Evolutionary conservation across 1,140 invertebrate species (phyloP), one percentile per base, ranked within the genome.

Genomic region (Microplitis mediator): DNA sequence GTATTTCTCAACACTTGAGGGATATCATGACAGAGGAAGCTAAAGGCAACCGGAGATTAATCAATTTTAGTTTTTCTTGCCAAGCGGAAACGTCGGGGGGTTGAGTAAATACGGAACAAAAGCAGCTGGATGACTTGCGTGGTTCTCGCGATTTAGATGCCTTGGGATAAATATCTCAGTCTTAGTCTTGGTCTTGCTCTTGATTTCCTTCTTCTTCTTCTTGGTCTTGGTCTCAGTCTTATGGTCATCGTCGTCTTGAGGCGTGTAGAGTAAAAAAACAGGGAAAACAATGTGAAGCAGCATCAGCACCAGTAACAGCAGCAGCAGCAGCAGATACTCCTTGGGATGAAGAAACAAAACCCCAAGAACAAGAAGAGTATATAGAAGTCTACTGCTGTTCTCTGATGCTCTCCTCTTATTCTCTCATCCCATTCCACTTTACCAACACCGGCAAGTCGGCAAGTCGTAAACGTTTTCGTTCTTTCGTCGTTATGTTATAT

Each of bases 51-150:
- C 76, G 74, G 80, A 77, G 80, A 84, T 80, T 82, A 83, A 85
- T 85, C 82, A 85, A 85, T 84, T 85, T 84, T 74, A 74, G 76
- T 82, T 84, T 84, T 84, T 80, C 75, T 80, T 76, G 68, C 70
- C 36, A 54, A 69, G 64, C 45, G 39, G 32, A 51, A 32, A 34
- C 13, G 69, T 73, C 66, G 68, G 74, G 78, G 77, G 76, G 75
- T 78, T 82, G 80, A 82, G 79, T 80, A 84, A 85, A 85, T 77
- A 81, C 71, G 78, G 79, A 76, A 83, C 81, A 82, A 81, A 82
- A 78, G 76, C 50, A 11, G 35, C 35, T 35, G 45, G 31, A 71
- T 71, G 70, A 71, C 70, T 71, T 71, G 70, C 62, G 6, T 1
- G 5, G 39, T 52, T 16, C 56, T 58, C 31, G 56, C 56, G 16